Percentiles rank a stretch among this genome's conserved stretches.
Conservation (phyloP, 35 echinoderm and acorn worm genomes). For the Heliocidaris erythrogramma region DNA sequence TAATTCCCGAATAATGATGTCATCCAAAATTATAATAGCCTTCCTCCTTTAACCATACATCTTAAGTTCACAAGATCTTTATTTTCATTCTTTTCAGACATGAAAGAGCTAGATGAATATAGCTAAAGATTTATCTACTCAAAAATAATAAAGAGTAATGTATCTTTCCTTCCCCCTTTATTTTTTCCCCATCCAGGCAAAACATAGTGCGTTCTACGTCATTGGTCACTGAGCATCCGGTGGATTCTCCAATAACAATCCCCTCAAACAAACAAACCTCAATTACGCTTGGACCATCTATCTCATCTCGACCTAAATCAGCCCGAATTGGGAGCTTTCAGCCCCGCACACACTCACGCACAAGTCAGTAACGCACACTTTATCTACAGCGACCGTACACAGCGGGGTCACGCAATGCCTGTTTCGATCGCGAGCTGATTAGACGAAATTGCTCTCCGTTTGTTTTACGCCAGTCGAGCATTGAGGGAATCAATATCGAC, state of each 20-base stretch:
- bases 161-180: neutral
- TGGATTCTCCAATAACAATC: neutral
- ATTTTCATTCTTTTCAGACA: no score
- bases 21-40: no score
- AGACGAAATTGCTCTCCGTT: neutral
- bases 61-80: no score
- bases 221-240: neutral
- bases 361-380: neutral
- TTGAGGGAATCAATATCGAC: neutral
- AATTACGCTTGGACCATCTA: neutral
- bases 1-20: no score
- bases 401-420: neutral
- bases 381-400: neutral
- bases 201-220: neutral
- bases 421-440: neutral
- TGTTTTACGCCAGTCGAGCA: neutral
- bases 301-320: neutral
- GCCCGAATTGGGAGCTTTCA: neutral
- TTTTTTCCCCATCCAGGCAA: neutral
- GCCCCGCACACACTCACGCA: neutral
- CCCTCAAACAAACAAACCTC: neutral
- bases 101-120: no score
- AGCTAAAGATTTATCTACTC: no score
- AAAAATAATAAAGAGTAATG: no score
- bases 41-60: no score